Conservation (phyloP, 2,113 vertebrate species). For the Capreolus pygargus region DNA sequence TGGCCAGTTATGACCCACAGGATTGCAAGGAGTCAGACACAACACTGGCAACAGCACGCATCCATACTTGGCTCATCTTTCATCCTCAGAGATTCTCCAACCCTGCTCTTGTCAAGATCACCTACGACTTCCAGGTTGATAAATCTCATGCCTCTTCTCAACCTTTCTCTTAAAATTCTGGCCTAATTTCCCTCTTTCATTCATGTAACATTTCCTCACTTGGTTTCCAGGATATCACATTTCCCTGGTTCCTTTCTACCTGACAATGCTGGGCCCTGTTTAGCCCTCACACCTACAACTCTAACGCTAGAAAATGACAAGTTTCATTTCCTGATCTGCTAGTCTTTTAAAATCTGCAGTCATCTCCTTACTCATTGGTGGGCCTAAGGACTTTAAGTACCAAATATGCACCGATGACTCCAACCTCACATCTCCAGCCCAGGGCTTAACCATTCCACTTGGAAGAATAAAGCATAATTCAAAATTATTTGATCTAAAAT, state of each 20-base stretch:
- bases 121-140: not conserved
- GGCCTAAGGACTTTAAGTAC: not conserved
- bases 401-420: not conserved
- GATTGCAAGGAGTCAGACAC: not conserved
- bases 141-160: not conserved
- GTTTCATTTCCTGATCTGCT: not conserved
- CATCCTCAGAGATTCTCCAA: not conserved
- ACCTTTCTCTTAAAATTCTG: not conserved
- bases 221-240: not conserved
- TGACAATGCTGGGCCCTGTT: not conserved
- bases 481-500: not conserved
- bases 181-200: not conserved
- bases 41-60: not conserved
- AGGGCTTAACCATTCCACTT: not conserved
- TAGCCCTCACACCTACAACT: not conserved
- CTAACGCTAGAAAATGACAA: not conserved
- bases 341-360: not conserved
- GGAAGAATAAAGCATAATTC: not conserved
- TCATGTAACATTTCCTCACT: not conserved
- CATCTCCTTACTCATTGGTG: not conserved
- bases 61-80: not conserved
- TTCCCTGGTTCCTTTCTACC: not conserved
- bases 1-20: not conserved
- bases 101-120: not conserved
- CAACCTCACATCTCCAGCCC: not conserved